Evolutionary conservation across 2,113 vertebrate genomes (phyloP).

Genomic region (Zosterops borbonicus): DNA sequence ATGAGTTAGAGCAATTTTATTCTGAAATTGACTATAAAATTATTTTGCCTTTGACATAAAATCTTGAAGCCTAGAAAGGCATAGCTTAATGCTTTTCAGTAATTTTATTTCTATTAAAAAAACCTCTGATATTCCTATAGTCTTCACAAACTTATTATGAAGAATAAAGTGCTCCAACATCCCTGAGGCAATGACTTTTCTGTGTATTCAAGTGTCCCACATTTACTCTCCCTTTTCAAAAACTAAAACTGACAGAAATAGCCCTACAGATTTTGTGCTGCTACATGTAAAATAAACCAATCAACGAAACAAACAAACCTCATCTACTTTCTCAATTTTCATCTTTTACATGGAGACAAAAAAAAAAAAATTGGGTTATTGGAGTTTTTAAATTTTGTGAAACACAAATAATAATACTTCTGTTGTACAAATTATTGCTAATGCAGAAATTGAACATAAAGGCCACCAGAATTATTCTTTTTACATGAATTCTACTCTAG

Average conservation of each 20-base stretch:
- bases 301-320: accelerated
- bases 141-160: neutral
- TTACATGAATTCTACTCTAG: neutral
- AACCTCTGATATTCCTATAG: accelerated
- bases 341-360: accelerated
- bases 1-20: neutral
- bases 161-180: neutral
- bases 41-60: neutral
- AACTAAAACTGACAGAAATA: neutral
- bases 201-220: neutral
- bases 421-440: neutral
- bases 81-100: neutral
- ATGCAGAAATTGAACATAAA: neutral
- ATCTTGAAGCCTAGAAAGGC: neutral
- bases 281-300: neutral
- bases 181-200: neutral
- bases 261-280: neutral
- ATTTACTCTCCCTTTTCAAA: neutral
- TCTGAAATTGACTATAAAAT: neutral
- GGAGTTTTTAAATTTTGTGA: neutral
- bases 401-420: neutral
- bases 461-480: neutral
- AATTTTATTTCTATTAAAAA: neutral
- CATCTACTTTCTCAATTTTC: neutral
- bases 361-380: neutral